Percentiles rank a stretch among this genome's conserved stretches.
phyloP scores from a whole-genome alignment of 2,888 invertebrate genomes.

The Eilema depressum region DNA sequence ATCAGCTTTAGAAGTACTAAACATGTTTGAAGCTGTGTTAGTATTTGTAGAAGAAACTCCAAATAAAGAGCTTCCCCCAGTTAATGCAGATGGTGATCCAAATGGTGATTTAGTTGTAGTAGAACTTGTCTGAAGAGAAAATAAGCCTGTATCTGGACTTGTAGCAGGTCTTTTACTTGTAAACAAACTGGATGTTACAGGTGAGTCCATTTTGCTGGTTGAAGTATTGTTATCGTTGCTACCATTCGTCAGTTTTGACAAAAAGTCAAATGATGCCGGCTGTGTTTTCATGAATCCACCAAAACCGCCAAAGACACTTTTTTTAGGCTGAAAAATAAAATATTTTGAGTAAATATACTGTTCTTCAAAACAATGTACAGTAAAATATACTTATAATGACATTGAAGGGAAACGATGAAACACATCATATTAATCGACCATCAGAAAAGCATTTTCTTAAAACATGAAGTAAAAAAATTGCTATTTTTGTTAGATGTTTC shows the following conservation, averaged over 20 bases:
- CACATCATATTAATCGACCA: no score
- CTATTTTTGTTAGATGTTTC: no score
- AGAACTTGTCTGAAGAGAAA: constrained; percentile 59
- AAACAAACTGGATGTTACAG: constrained; percentile 63
- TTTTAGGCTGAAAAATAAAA: constrained; percentile 72
- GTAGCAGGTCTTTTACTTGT: constrained; percentile 59
- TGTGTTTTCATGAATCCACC: constrained; percentile 88
- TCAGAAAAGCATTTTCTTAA: no score
- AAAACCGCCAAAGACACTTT: constrained; percentile 90
- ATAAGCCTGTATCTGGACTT: constrained; percentile 59
- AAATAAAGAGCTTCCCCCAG: constrained; percentile 40
- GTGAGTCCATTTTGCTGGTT: constrained; percentile 53
- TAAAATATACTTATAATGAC: no score
- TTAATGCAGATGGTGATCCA: constrained; percentile 50
- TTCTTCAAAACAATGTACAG: neutral
- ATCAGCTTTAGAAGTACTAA: constrained; percentile 67
- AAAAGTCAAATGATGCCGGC: constrained; percentile 87
- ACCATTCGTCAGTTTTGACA: constrained; percentile 85
- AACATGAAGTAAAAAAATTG: no score
- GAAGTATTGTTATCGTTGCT: constrained; percentile 72
- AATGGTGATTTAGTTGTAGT: constrained; percentile 59
- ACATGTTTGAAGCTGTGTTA: constrained; percentile 57
- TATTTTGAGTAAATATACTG: neutral
- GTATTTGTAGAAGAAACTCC: constrained; percentile 44
- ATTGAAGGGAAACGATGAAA: no score